phyloP scores from a whole-genome alignment of 2,113 vertebrate genomes.

The Cochlearius cochlearius region DNA sequence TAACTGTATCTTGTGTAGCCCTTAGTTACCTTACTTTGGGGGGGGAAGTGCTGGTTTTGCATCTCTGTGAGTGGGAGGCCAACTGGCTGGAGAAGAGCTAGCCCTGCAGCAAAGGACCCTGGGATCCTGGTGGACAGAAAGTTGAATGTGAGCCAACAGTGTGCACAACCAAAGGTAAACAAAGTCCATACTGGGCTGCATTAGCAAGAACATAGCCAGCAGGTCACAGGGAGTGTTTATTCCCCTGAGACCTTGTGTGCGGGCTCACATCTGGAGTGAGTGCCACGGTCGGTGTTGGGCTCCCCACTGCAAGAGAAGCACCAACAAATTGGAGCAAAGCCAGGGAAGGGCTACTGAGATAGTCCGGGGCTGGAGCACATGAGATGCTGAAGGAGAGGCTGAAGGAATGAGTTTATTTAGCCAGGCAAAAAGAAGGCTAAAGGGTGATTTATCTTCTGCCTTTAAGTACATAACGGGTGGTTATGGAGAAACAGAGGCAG shows the following conservation, averaged over 20 bases:
- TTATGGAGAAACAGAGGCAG: background rate
- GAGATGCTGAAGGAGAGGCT: background rate
- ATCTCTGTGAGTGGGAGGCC: fast-evolving
- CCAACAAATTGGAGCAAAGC: background rate
- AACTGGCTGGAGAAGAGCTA: background rate
- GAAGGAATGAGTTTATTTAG: background rate
- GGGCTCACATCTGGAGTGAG: background rate
- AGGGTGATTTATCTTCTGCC: background rate
- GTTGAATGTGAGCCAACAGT: background rate
- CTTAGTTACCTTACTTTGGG: background rate
- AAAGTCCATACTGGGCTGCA: no score
- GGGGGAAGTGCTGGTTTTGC: background rate
- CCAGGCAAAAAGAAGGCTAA: background rate
- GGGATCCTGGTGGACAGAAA: background rate
- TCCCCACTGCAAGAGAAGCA: background rate
- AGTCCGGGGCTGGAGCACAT: background rate
- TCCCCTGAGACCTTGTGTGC: background rate
- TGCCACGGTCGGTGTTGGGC: fast-evolving
- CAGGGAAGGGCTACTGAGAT: background rate
- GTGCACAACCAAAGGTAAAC: background rate
- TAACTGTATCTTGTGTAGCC: background rate
- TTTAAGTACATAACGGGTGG: fast-evolving
- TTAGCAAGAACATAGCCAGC: background rate
- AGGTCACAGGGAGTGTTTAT: fast-evolving
- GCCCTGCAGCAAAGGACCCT: background rate